phyloP scores from a whole-genome alignment of 2,888 invertebrate species.

The Ypsolopha scabrella region DNA sequence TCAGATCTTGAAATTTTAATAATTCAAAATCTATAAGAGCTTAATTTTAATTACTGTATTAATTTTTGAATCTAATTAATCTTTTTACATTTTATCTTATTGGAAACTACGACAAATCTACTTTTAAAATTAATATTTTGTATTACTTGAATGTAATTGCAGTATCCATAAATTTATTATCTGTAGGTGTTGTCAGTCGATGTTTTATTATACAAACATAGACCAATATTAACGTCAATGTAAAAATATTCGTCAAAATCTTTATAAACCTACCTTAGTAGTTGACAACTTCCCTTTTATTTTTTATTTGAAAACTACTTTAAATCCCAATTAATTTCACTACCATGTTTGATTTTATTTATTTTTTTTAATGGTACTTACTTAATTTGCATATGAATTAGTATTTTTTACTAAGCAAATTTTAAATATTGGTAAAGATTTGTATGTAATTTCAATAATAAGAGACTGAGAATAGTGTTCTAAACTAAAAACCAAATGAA shows the following conservation, averaged over 20 bases:
- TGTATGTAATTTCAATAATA: constrained; percentile 41
- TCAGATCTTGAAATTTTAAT: too few species aligned
- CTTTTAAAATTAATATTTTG: too few species aligned
- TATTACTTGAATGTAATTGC: too few species aligned
- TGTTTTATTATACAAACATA: constrained; percentile 38
- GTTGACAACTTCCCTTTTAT: not conserved
- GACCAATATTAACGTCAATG: constrained; percentile 23
- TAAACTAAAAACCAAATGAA: constrained; percentile 29
- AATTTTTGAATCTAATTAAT: too few species aligned
- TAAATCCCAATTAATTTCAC: not conserved
- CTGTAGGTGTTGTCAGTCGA: constrained; percentile 47
- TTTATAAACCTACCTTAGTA: not conserved
- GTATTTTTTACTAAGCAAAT: too few species aligned
- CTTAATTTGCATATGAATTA: too few species aligned
- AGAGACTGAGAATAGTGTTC: constrained; percentile 67
- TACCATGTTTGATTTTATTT: not conserved
- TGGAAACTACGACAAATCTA: too few species aligned
- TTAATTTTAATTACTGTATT: too few species aligned
- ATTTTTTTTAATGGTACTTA: too few species aligned
- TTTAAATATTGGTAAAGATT: constrained; percentile 24
- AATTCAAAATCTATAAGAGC: too few species aligned
- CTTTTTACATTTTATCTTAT: too few species aligned
- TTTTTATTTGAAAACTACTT: not conserved
- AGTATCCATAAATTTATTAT: too few species aligned
- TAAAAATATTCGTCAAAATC: not conserved